Conservation (phyloP, 2,113 vertebrate genomes). For the Gavia stellata region DNA sequence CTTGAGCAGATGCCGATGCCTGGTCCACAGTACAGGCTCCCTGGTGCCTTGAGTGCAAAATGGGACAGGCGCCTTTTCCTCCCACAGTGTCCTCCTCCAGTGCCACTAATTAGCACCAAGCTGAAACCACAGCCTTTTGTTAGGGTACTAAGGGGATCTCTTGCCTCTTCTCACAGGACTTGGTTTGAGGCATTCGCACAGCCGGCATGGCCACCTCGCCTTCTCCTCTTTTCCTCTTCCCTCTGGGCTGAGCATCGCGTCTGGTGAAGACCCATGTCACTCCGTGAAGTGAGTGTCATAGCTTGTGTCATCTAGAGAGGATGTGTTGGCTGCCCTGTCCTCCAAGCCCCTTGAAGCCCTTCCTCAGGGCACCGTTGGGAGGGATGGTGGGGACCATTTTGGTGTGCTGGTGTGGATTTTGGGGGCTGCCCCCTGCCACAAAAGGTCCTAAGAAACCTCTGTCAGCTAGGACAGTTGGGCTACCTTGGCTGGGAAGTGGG, state of each 20-base stretch:
- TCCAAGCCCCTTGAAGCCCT: background rate
- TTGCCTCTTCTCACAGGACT: background rate
- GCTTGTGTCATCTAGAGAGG: background rate
- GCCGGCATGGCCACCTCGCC: accelerated
- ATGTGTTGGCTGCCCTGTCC: background rate
- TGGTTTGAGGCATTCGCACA: background rate
- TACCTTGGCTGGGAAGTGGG: background rate
- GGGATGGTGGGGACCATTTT: background rate
- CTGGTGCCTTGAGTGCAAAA: background rate
- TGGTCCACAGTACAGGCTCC: background rate
- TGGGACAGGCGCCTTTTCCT: background rate
- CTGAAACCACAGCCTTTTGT: background rate
- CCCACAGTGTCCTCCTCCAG: background rate
- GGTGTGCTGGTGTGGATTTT: background rate
- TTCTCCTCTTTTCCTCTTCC: background rate
- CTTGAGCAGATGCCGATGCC: background rate
- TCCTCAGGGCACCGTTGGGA: background rate
- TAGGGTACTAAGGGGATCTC: background rate
- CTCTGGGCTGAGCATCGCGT: background rate
- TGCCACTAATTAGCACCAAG: background rate
- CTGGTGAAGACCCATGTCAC: background rate
- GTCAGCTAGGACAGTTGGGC: background rate
- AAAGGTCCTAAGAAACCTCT: background rate
- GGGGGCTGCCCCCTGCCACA: background rate
- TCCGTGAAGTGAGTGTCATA: no score